Evolutionary conservation across 2,888 invertebrate species (phyloP).

Genomic region (Altica lythri): DNA sequence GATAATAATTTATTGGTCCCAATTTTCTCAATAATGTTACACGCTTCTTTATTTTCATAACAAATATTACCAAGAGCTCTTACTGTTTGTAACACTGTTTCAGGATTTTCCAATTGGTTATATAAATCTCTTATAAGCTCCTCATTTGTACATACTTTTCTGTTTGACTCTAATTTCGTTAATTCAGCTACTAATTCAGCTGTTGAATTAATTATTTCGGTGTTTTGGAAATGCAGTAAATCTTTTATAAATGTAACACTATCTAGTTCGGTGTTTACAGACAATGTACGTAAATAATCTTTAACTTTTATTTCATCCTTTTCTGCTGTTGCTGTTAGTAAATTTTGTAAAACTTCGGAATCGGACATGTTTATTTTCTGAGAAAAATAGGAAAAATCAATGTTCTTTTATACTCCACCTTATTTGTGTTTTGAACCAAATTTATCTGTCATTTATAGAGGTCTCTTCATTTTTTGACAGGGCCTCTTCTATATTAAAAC

Average conservation of each 20-base stretch:
- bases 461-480: too few species aligned
- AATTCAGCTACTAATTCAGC: slow-evolving; percentile 81
- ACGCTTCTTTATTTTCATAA: slow-evolving; percentile 79
- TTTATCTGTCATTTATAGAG: too few species aligned
- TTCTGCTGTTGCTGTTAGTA: slow-evolving; percentile 22
- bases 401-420: too few species aligned
- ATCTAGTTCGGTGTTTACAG: slow-evolving; percentile 58
- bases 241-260: slow-evolving; percentile 58
- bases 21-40: slow-evolving; percentile 57
- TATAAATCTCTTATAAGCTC: slow-evolving; percentile 66
- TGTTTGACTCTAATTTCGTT: slow-evolving; percentile 76
- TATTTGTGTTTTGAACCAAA: too few species aligned
- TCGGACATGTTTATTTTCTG: slow-evolving; percentile 10
- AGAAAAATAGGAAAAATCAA: too few species aligned
- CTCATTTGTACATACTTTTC: slow-evolving; percentile 69
- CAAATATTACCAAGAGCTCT: slow-evolving; percentile 88
- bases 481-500: too few species aligned
- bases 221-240: slow-evolving; percentile 57
- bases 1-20: slow-evolving; percentile 48
- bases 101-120: slow-evolving; percentile 61
- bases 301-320: slow-evolving; percentile 57
- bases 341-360: slow-evolving; percentile 18
- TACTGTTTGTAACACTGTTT: slow-evolving; percentile 70
- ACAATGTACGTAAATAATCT: slow-evolving; percentile 58
- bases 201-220: slow-evolving; percentile 62